These are phyloP conservation scores for Agonum fuliginosum DNA, from an alignment of 2,888 invertebrate genomes.

Conservation along the genomic window DNA sequence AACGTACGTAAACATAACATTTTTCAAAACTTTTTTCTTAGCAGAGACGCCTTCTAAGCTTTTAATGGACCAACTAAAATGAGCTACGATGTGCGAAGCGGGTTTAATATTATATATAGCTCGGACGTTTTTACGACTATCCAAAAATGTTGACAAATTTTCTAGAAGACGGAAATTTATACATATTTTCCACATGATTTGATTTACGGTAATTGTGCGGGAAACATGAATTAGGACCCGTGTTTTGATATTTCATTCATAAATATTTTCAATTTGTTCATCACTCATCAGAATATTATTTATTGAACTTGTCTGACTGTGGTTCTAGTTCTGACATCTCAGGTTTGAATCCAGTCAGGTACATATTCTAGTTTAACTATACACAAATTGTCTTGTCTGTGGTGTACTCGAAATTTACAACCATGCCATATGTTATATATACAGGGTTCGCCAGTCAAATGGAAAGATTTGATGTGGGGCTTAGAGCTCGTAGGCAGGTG, in stretches of 20 bases:
- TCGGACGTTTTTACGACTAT: not conserved
- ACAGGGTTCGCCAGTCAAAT: no score
- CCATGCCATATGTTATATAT: no score
- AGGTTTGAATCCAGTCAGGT: no score
- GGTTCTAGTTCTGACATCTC: no score
- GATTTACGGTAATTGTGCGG: not conserved
- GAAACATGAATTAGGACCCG: constrained; percentile 8
- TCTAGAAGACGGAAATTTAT: not conserved
- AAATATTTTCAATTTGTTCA: constrained; percentile 3
- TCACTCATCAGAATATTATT: no score
- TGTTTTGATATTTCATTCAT: constrained; percentile 20
- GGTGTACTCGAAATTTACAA: no score
- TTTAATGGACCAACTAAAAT: not conserved
- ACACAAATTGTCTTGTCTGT: no score
- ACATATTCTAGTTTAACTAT: no score
- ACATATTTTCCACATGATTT: not conserved
- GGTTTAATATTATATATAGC: not conserved
- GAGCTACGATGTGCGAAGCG: not conserved
- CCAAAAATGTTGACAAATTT: constrained; percentile 1
- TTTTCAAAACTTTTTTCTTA: not conserved
- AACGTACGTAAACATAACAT: not conserved
- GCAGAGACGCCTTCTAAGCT: not conserved
- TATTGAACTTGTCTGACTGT: no score
- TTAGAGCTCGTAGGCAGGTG: no score
- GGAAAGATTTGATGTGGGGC: no score